Base-by-base conservation (phyloP, 2,113 vertebrate species). In the Seriola rivoliana region DNA sequence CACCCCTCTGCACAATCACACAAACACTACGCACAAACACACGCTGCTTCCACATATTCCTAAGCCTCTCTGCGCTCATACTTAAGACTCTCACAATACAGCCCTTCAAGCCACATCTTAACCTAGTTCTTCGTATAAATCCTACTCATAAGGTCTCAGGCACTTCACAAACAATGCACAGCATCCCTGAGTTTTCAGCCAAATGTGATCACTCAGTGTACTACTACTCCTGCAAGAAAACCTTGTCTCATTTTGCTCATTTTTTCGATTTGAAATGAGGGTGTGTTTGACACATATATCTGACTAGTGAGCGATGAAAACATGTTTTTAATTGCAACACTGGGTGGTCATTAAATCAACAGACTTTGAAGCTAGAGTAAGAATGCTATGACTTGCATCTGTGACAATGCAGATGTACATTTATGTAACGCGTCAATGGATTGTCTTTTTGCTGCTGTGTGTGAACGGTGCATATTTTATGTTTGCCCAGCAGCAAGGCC, bases 101-200 rank as follows among this genome's bases (percentile, higher is more conserved):
- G 80, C 81, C 90, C 93, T 91, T 80, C 82, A 29, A 93, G 92
- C 89, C 85, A 93, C 88, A 88, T 92, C 91, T 93, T 94, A 94
- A 93, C 92, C 93, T 67, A 93, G 75, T 92, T 94, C 83, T 88
- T 86, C 70, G 5, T 83, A 89, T 78, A 86, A 92, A 90, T 89
- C 84, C 90, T 70, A 74, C 88, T 94, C 88, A 86, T 66, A 89
- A 66, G 76, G 82, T 92, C 82, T 77, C 19, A 71, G 86, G 86
- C 84, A 64, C 79, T 86, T 79, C 58, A 2, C 80, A 82, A 77
- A 89, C 85, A 90, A 85, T 66, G 55, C 57, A 42, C 67, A 63
- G 65, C 67, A 48, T 72, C 71, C 38, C 23, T 44, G 55, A 81
- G 75, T 80, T 73, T 67, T 75, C 63, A 79, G 64, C 69, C 78